Base-by-base conservation (phyloP, 1,140 invertebrate genomes). In the Himalopsyche phryganea region DNA sequence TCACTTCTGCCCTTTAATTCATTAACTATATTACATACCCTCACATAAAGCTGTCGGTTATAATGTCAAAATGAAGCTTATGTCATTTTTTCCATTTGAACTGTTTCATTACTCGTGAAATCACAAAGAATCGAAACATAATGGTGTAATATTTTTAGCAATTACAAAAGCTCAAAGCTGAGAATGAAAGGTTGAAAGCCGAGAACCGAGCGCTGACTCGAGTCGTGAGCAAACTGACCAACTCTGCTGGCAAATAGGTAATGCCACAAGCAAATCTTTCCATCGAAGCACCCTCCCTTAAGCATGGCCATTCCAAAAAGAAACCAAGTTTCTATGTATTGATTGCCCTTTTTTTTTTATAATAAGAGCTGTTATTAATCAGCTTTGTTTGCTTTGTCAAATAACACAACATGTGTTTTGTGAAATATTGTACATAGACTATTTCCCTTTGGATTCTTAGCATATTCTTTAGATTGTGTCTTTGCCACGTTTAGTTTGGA, bases 101-200 rank as follows among this genome's bases (percentile, higher is more conserved):
- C n/a, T 40, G 38, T 40, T 13, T 40, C 38, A 28, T 28, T 9
- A 28, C 23, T 28, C 23, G 23, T 28, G 23, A 28, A 28, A 28
- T 28, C 23, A 28, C 23, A 28, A 28, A 28, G 23, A 28, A 28
- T 28, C 23, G 23, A 45, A 45, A 55, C 44, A 48, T 47, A 38
- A 45, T 55, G 52, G 45, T 33, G 28, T 45, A 55, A 60, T 53
- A 47, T 85, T 86, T 94, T 80, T 91, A 97, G 94, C 92, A 92
- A 90, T 90, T 95, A 81, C 90, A 94, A 91, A 94, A 93, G 81
- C 85, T 94, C 84, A 95, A 94, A 90, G 88, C 89, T 79, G 92
- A 96, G 85, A 94, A 94, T 86, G 92, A 94, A 85, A 89, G 91
- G 83, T 84, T 95, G 85, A 90, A 91, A 83, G 89, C 91, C 74